Percentiles rank a stretch among this genome's conserved stretches.
Conservation (phyloP, 37 sponge, comb jelly and placozoan genomes). For the Beroe forskalii region DNA sequence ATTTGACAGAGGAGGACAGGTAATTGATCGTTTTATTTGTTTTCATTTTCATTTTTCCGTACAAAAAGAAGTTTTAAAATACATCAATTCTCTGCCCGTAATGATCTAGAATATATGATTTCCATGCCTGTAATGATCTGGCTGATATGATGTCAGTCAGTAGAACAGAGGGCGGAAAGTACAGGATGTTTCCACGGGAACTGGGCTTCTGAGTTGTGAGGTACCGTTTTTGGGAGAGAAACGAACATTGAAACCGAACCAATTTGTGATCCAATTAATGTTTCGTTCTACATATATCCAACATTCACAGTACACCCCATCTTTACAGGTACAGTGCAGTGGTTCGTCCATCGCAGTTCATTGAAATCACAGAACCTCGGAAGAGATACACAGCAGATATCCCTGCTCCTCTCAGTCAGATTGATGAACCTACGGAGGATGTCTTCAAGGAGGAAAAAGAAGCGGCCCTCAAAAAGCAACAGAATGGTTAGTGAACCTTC, state of each 20-base stretch:
- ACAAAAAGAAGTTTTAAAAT: too few relatives aligned
- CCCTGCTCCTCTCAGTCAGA: conserved; percentile 61
- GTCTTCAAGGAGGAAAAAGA: conserved; percentile 58
- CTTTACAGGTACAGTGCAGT: conserved; percentile 60
- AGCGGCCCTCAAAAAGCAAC: conserved; percentile 46
- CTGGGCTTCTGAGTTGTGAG: not conserved
- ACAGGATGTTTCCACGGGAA: not conserved
- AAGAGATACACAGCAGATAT: conserved; percentile 23
- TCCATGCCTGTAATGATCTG: not conserved
- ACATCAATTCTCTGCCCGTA: too few relatives aligned
- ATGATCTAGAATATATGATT: too few relatives aligned
- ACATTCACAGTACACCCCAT: too few relatives aligned
- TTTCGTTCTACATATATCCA: too few relatives aligned
- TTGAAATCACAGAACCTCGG: conserved; percentile 19
- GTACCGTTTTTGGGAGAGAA: not conserved
- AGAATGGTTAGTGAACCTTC: not conserved
- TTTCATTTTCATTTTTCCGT: too few relatives aligned
- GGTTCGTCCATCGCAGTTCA: conserved; percentile 24
- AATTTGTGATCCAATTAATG: too few relatives aligned
- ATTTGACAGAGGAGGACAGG: conserved; percentile 47
- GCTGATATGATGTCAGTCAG: not conserved
- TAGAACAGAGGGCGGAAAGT: not conserved
- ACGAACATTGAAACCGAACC: too few relatives aligned
- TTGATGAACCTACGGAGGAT: conserved; percentile 62
- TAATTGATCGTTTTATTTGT: not conserved